phyloP scores from a whole-genome alignment of 2,113 vertebrate species.

The Dendropsophus ebraccatus region DNA sequence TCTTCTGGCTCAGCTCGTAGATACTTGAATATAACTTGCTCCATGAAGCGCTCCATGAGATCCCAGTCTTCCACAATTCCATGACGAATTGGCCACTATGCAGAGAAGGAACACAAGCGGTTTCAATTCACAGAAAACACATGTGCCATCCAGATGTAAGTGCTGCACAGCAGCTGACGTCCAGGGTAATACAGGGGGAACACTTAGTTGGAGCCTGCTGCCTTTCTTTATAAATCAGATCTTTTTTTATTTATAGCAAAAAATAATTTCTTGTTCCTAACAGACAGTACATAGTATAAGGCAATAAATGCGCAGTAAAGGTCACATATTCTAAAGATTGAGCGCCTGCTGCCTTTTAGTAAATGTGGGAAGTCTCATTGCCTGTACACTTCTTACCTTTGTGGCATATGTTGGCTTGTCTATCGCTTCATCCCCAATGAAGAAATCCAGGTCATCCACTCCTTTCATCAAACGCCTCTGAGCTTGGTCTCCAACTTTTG shows the following conservation, averaged over 20 bases:
- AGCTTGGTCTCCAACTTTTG: constrained; percentile 96
- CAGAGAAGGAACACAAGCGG: not conserved
- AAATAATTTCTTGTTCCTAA: too few species aligned
- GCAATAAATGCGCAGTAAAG: too few species aligned
- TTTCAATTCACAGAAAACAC: not conserved
- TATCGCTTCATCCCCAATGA: constrained; percentile 97
- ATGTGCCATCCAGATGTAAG: too few species aligned
- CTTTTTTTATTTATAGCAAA: too few species aligned
- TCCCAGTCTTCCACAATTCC: constrained; percentile 99
- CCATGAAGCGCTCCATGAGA: constrained; percentile 99
- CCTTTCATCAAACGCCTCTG: constrained; percentile 97
- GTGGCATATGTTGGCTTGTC: constrained; percentile 96
- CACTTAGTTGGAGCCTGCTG: too few species aligned
- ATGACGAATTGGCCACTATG: constrained; percentile 97
- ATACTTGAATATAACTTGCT: constrained; percentile 99
- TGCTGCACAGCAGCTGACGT: too few species aligned
- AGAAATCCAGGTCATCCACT: constrained; percentile 98
- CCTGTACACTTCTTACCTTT: constrained; percentile 72
- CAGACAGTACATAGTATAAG: too few species aligned
- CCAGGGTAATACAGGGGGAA: too few species aligned
- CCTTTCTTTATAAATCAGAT: too few species aligned
- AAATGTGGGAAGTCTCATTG: too few species aligned
- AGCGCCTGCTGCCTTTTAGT: too few species aligned
- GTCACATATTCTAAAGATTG: too few species aligned
- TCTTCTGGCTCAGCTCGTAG: constrained; percentile 97